Evolutionary conservation across 2,113 vertebrate genomes (phyloP).

Genomic region (Pipra filicauda): DNA sequence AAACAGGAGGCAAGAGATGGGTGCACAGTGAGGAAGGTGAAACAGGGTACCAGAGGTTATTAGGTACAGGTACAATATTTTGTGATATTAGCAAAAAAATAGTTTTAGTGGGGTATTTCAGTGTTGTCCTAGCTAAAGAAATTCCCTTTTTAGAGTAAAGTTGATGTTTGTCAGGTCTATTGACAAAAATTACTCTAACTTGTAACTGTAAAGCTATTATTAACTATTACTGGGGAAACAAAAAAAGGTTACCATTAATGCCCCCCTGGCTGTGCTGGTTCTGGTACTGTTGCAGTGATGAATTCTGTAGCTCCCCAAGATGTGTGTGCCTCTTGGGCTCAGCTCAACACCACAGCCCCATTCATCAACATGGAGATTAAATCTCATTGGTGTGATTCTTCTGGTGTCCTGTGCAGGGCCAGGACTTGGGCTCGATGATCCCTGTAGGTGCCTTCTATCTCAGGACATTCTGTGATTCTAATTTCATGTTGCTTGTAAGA

Average conservation of each 20-base stretch:
- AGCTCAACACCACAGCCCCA: conserved; percentile 64
- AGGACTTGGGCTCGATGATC: not conserved
- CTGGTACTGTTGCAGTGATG: conserved; percentile 61
- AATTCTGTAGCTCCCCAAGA: conserved; percentile 64
- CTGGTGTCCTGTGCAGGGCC: not conserved
- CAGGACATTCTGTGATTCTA: not conserved
- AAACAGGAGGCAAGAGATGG: not conserved
- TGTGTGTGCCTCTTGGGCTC: conserved; percentile 52
- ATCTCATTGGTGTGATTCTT: not conserved
- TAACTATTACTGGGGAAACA: not conserved
- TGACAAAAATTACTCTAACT: not conserved
- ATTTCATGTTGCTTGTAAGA: not conserved
- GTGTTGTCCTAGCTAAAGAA: not conserved
- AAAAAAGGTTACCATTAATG: conserved; percentile 38
- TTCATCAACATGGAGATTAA: not conserved
- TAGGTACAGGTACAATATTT: not conserved
- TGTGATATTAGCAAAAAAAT: not conserved
- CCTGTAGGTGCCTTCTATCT: not conserved
- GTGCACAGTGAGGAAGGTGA: not conserved
- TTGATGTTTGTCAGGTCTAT: not conserved
- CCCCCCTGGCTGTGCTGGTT: conserved; percentile 47
- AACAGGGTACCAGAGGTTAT: not conserved
- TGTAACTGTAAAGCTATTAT: not conserved
- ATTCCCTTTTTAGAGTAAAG: not conserved
- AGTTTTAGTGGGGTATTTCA: not conserved